These are phyloP conservation scores for Calameuta idolon DNA, from an alignment of 2,888 invertebrate species.

Conservation along the genomic window DNA sequence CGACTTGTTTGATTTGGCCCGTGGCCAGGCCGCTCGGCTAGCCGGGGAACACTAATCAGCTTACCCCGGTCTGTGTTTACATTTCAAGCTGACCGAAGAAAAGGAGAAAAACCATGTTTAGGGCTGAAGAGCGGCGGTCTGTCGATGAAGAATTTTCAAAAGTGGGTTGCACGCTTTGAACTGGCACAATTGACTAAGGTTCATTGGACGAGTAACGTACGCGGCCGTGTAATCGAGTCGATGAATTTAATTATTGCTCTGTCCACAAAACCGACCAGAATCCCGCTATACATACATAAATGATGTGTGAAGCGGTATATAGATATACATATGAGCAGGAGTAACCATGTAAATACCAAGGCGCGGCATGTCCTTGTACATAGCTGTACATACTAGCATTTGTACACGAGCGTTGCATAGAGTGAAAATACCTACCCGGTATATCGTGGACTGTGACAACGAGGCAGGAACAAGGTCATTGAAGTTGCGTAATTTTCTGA, in stretches of 20 bases:
- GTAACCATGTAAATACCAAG: conserved; percentile 22
- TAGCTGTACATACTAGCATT: conserved; percentile 21
- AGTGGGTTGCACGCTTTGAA: not conserved
- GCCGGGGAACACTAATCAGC: not conserved
- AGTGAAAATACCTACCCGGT: not conserved
- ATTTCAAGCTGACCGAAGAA: not conserved
- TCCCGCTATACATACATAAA: not conserved
- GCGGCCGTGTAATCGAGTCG: not conserved
- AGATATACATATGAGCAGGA: conserved; percentile 3
- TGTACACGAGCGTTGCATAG: conserved; percentile 35
- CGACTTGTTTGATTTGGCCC: not conserved
- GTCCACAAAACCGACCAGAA: not conserved
- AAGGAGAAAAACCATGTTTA: not conserved
- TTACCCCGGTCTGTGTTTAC: not conserved
- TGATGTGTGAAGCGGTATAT: conserved; percentile 1
- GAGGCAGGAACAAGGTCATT: not conserved
- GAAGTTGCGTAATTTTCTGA: not conserved
- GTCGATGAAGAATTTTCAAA: not conserved
- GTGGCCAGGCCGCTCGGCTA: not conserved
- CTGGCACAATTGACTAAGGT: not conserved
- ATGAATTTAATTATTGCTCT: not conserved
- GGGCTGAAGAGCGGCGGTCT: not conserved
- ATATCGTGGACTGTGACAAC: not conserved
- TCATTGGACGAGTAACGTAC: not conserved
- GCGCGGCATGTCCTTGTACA: conserved; percentile 44